Base-by-base conservation (phyloP, 2,888 invertebrate genomes). In the Parnassius apollo region DNA sequence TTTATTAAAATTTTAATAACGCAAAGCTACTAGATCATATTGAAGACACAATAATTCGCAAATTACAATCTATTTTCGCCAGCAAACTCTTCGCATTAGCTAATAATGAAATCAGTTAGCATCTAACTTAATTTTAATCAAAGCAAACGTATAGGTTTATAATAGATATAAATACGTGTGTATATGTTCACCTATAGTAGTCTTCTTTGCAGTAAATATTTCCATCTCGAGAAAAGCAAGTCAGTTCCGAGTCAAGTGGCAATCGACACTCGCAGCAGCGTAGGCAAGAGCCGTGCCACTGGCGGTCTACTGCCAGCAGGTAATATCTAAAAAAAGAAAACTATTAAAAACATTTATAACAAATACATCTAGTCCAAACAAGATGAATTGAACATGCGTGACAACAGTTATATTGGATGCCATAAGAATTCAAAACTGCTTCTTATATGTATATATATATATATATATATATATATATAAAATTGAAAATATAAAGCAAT, bases 191-290 rank as follows among this genome's bases (percentile, higher is more conserved):
- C 98, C 97, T 95, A 90, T 96, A 97, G 83, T 98, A 98, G 86
- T 98, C 98, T 77, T 97, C 97, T 82, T 97, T 97, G 93, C 98
- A 98, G 88, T 97, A 98, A 75, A 98, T 97, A 82, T 96, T 95
- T 60, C 97, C 97, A 75, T 97, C 97, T 69, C 97, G 92, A 10
- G 96, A 95, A 85, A 97, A 98, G 88, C 98, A 98, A 71, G 97
- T 97, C 68, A 96, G 93, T 80, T 98, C 96, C 9, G 96, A 94
- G 83, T 97, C 97, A 68, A 98, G 93, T 9, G 96, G 95, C 69
- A 96, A 90, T 63, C 96, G 95, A 81, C 98, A 98, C 80, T 96
- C 96, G 83, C 95, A 95, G 88, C 98, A 98, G 70, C 92, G 85
- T 63, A 98, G 93, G 79, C 98, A 98, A 64, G 94, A 93, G 57